Evolutionary conservation across 2,888 invertebrate genomes (phyloP), one percentile per base, ranked within the genome.

Genomic region (Cataglyphis cursor): DNA sequence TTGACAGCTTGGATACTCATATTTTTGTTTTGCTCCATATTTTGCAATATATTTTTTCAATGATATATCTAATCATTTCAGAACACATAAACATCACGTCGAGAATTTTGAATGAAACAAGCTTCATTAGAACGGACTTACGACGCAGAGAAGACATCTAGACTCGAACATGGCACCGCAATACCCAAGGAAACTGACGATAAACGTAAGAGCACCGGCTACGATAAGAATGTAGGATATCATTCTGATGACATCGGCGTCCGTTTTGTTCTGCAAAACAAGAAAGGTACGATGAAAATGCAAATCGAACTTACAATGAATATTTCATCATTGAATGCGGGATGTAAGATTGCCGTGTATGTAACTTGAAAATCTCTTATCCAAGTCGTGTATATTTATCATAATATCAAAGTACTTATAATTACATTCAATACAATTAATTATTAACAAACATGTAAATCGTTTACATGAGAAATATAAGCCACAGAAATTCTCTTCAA

Each of bases 141-240:
- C 97, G 93, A 96, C 95, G 75, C 96, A 96, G 35, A 97, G 95
- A 89, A 97, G 95, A 93, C 97, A 96, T 89, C 96, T 96, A 59
- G 96, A 97, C 93, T 97, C 97, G 91, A 96, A 96, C 93, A 97
- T 95, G 74, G 97, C 97, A 62, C 97, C 97, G 92, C 97, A 97
- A 93, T 97, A 97, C 41, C 97, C 97, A 90, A 97, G 95, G 94
- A 97, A 97, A 92, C 97, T 97, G 91, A 97, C 96, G 84, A 97
- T 93, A 94, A 97, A 97, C 95, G 97, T 96, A 88, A 97, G 95
- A 41, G 96, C 96, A 86, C 97, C 97, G 83, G 96, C 96, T 68
- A 96, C 96, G 90, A 97, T 97, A 89, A 97, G 94, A 88, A 97
- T 96, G 93, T 97, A 97, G 35, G 97, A 96, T 82, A 96, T 96